Evolutionary conservation across 2,113 vertebrate genomes (phyloP), one percentile per base, ranked within the genome.

Genomic region (Rafetus swinhoei): DNA sequence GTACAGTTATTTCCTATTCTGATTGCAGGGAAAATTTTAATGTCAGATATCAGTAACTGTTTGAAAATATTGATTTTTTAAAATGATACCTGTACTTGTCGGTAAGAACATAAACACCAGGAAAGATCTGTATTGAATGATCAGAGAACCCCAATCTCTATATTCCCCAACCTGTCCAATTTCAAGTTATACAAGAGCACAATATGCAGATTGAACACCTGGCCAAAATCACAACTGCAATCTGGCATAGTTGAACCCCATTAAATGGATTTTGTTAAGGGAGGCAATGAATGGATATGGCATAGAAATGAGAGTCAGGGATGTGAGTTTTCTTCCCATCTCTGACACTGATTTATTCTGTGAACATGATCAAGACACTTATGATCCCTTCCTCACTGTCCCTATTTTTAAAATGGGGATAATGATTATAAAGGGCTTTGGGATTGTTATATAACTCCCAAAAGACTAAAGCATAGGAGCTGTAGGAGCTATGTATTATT

Each of bases 391-490:
- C 56, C 88, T 88, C 84, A 6, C 81, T 29, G 21, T 90, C 25
- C 56, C 22, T 87, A 9, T 81, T 35, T 65, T 22, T 85, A 80
- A 56, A 55, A 54, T 0, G 79, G 81, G 87, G 65, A 88, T 91
- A 92, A 57, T 88, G 54, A 76, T 96, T 94, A 92, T 81, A 57
- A 88, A 88, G 22, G 35, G 60, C 79, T 93, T 95, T 57, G 77
- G 62, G 39, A 27, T 57, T 2, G 56, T 52, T 86, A 4, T n/a
- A 13, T 62, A 79, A 27, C 1, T 74, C n/a, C 88, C 50, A 15
- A 69, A 62, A 85, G 39, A 35, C 29, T 18, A 18, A 92, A 88
- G 7, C 55, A 18, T 15, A 56, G 82, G 85, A 92, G 79, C 89
- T 83, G 35, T 5, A 86, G 79, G 89, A 89, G 27, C 54, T 84